Conservation (phyloP, 2,797 vertebrate species). For the Takifugu ocellatus region DNA sequence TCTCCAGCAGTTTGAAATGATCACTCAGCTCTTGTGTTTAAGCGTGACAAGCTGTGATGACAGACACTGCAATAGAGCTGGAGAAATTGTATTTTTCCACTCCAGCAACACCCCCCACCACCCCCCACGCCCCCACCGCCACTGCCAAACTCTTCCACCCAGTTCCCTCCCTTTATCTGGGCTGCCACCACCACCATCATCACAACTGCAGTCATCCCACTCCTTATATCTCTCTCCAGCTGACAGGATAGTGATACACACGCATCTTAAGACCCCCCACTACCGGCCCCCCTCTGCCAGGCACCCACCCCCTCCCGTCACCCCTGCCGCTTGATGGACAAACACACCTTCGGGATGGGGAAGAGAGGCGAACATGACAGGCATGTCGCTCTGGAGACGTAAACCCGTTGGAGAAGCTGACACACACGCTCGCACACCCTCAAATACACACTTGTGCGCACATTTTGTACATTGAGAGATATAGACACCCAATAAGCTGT, state of each 20-base stretch:
- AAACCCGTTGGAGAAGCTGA: conserved; percentile 73
- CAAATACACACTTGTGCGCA: conserved; percentile 49
- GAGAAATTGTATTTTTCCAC: conserved; percentile 72
- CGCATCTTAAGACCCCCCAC: conserved; percentile 71
- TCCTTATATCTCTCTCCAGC: conserved; percentile 61
- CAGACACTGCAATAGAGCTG: conserved; percentile 77
- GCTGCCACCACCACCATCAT: conserved; percentile 29
- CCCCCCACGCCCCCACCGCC: conserved; percentile 20
- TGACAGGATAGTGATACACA: conserved; percentile 64
- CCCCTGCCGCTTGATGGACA: conserved; percentile 77
- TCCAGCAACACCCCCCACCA: conserved; percentile 35
- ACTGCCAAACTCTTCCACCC: conserved; percentile 32
- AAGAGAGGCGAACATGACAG: conserved; percentile 74
- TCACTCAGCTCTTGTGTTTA: conserved; percentile 75
- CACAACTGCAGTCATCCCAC: conserved; percentile 49
- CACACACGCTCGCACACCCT: conserved; percentile 60
- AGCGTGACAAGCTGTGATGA: conserved; percentile 81
- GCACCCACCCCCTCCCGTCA: conserved; percentile 62
- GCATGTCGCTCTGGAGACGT: conserved; percentile 71
- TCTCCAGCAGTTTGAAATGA: conserved; percentile 76
- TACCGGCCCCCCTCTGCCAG: conserved; percentile 54
- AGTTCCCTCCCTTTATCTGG: conserved; percentile 43
- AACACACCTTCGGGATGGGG: conserved; percentile 73
- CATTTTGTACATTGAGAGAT: conserved; percentile 70
- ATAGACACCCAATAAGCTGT: conserved; percentile 79